Evolutionary conservation across 2,113 vertebrate genomes (phyloP), one percentile per base, ranked within the genome.

Genomic region (Meleagris gallopavo): DNA sequence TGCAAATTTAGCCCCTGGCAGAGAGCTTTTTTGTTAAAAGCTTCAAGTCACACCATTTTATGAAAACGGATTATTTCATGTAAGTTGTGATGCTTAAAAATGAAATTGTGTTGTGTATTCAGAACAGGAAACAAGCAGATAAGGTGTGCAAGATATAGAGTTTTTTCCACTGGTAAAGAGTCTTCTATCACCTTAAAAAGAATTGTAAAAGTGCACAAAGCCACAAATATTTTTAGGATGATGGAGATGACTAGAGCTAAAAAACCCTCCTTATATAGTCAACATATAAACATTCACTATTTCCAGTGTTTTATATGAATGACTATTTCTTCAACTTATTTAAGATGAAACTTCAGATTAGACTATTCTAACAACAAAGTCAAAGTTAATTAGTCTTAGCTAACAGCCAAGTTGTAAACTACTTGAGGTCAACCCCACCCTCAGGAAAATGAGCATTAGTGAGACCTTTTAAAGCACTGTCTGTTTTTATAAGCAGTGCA

Each of bases 401-500:
- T 96, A 98, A 97, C 95, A 97, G 97, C 94, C 96, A 96, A 96
- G 97, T 95, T 97, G 95, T 98, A 98, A 98, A 98, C 93, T 94
- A 96, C 86, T 95, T 96, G 93, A 97, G 97, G 97, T 98, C 98
- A 97, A 86, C 92, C 97, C 95, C 86, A 97, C 96, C 97, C 94
- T 95, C 96, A 97, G 95, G 94, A 97, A 97, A 97, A 98, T 97
- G 96, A 97, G 96, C 97, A 97, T 98, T 97, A 98, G 97, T 95
- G 96, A 97, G 96, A 96, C 94, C 87, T 97, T 98, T 98, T 98
- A 98, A 98, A 98, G 97, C 96, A 96, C 88, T 97, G 98, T 98
- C 98, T 98, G 97, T 98, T 98, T 98, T 98, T 98, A 98, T 98
- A 98, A 98, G 97, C 97, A 97, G 98, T 97, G 97, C 98, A 97